Percentiles rank a stretch among this genome's conserved stretches.
phyloP scores from a whole-genome alignment of 2,113 vertebrate species.

The Tupaia chinensis region DNA sequence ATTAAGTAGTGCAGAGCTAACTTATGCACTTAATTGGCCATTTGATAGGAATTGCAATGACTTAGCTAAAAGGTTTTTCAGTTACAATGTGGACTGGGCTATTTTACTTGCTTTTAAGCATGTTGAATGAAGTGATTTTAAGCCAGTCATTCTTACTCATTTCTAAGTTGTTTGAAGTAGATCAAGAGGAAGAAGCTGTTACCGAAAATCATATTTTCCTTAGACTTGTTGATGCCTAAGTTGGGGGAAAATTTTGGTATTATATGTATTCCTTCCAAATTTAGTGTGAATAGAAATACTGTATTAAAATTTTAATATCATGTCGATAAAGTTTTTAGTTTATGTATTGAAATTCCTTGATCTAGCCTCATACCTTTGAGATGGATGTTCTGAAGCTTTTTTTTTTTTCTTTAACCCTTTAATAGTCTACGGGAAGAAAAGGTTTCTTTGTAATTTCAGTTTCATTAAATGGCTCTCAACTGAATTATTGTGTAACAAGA shows the following conservation, averaged over 20 bases:
- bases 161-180: constrained; percentile 20
- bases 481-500: constrained; percentile 40
- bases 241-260: not conserved
- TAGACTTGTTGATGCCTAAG: not conserved
- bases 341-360: constrained; percentile 44
- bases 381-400: not conserved
- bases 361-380: not conserved
- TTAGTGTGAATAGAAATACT: not conserved
- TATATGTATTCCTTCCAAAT: constrained; percentile 23
- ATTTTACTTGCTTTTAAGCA: not conserved
- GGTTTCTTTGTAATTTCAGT: constrained; percentile 51
- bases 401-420: not conserved
- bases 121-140: constrained; percentile 45
- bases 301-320: not conserved
- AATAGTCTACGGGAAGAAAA: not conserved
- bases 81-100: not conserved
- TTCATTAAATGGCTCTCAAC: constrained; percentile 50
- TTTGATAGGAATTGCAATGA: not conserved
- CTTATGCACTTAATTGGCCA: not conserved
- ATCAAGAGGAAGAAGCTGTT: constrained; percentile 21
- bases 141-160: constrained; percentile 8
- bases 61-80: not conserved
- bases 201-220: not conserved
- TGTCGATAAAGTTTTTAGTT: constrained; percentile 35
- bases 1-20: not conserved